Evolutionary conservation across 2,888 invertebrate species (phyloP).

Genomic region (Drosophila macrospina): DNA sequence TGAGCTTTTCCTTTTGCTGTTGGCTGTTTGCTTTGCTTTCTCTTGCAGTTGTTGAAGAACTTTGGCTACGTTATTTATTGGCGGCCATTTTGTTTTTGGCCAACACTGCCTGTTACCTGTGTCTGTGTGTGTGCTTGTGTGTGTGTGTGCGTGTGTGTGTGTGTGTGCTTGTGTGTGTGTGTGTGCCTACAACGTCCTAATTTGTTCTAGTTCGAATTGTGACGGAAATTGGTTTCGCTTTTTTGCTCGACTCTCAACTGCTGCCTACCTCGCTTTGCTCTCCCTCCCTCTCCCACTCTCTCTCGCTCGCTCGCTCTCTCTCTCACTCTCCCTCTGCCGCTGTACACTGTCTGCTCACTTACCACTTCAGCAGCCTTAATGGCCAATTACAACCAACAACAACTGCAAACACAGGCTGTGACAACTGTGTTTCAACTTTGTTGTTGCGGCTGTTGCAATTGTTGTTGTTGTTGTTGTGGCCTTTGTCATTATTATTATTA

Average conservation of each 20-base stretch:
- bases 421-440: conserved; percentile 38
- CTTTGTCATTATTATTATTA: conserved; percentile 20
- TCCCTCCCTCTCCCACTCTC: not conserved
- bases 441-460: conserved; percentile 21
- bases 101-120: conserved; percentile 19
- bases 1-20: conserved; percentile 73
- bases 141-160: conserved; percentile 24
- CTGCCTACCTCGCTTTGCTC: not conserved
- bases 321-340: not conserved
- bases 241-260: conserved; percentile 29
- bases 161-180: conserved; percentile 21
- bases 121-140: conserved; percentile 9
- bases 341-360: not conserved
- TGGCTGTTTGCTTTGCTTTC: conserved; percentile 35
- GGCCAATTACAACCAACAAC: conserved; percentile 65
- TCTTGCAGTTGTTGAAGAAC: conserved; percentile 12
- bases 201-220: conserved; percentile 78
- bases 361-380: conserved; percentile 44
- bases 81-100: conserved; percentile 73
- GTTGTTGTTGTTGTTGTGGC: conserved; percentile 10
- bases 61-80: conserved; percentile 67
- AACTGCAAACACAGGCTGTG: conserved; percentile 10
- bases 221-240: conserved; percentile 78
- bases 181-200: conserved; percentile 51
- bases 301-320: not conserved